Evolutionary conservation across 2,888 invertebrate genomes (phyloP).

Genomic region (Noctua fimbriata): DNA sequence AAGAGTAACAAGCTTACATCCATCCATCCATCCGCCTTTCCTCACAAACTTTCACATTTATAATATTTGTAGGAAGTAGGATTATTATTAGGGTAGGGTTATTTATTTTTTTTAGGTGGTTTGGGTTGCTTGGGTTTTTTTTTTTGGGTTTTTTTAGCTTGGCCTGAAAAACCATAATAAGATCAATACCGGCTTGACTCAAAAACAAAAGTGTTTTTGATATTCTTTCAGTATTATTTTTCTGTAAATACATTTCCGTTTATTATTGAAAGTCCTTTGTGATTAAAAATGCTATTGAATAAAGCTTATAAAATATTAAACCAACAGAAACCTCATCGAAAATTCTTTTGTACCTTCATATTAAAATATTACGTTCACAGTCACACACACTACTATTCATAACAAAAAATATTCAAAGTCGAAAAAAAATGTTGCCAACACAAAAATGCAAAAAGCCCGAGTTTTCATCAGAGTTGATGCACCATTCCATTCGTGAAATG

Average conservation of each 20-base stretch:
- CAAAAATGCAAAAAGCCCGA: slow-evolving; percentile 33
- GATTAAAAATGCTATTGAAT: not conserved
- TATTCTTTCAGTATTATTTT: not conserved
- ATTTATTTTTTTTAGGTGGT: no score
- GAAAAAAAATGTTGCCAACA: slow-evolving; percentile 7
- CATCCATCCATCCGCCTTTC: no score
- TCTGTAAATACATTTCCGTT: not conserved
- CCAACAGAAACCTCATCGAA: no score
- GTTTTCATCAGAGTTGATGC: slow-evolving; percentile 44
- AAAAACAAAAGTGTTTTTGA: not conserved
- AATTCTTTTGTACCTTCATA: not conserved
- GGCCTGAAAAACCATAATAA: no score
- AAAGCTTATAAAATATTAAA: not conserved
- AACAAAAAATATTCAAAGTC: slow-evolving; percentile 20
- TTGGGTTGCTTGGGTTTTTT: no score
- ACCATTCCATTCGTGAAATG: slow-evolving; percentile 43
- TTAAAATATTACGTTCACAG: not conserved
- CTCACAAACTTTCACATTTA: no score
- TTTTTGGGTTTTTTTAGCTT: no score
- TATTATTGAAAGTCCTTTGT: not conserved
- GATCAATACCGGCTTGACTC: not conserved
- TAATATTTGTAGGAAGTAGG: no score
- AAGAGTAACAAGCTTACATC: no score
- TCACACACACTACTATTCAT: not conserved
- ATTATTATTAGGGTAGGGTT: no score